Base-by-base conservation (phyloP, 2,113 vertebrate species). In the Macrotis lagotis region DNA sequence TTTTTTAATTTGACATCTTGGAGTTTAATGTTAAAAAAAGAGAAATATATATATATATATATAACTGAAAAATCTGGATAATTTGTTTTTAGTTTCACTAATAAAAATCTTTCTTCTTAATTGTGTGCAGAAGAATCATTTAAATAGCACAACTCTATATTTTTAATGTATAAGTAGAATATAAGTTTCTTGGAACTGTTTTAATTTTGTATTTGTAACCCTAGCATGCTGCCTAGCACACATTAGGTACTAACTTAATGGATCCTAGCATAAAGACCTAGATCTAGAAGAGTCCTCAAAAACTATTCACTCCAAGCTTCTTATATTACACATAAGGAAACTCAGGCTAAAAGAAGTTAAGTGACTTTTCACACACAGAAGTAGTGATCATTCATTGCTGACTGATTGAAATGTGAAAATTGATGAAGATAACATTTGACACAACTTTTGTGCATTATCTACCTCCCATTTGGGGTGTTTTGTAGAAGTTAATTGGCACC, bases 141-240 rank as follows among this genome's bases (percentile, higher is more conserved):
- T 7, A 11, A 19, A 90, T 16, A 0, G 3, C 0, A 4, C 4
- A 4, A 6, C 47, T 47, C 0, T 0, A 0, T 59, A 47, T 24
- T 90, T 50, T n/a, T 16, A 9, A 4, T 7, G 5, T 10, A n/a
- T 74, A 74, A 19, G 19, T 74, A 22, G 37, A 44, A 74, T 74
- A 1, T 74, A 74, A 44, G 66, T n/a, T 44, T 16, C 14, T 74
- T 74, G 37, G n/a, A 74, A 74, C 37, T 83, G 8, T 83, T 83
- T 2, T 4, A 44, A 7, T 44, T 83, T 83, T 83, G 28, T 9
- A 74, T 74, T 44, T 44, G 16, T n/a, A 74, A 44, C 66, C 37
- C n/a, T 74, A 8, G 37, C 16, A 22, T 44, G 66, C 66, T 66
- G 31, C 31, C 31, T 66, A 66, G 7, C 24, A 24, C 7, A 83